A percentile compares a stretch with the other conserved stretches of the same genome.
These are phyloP conservation scores for Gallinago media DNA, from an alignment of 2,113 vertebrate species.

Conservation along the genomic window DNA sequence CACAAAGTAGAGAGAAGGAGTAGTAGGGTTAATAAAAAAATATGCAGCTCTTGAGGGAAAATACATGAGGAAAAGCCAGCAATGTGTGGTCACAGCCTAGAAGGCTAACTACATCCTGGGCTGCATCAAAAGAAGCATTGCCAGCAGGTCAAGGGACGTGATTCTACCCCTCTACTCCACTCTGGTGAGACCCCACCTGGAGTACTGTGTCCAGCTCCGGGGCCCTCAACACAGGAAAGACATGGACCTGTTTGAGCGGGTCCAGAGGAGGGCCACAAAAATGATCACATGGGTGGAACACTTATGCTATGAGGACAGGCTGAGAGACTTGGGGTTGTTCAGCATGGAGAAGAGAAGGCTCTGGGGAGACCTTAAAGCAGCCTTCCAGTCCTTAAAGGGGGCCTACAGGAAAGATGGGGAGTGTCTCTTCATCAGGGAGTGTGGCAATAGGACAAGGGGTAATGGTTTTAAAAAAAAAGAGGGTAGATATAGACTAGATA, in stretches of 20 bases:
- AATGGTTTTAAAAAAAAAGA: neutral
- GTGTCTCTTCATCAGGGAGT: neutral
- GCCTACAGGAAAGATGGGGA: neutral
- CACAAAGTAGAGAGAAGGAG: neutral
- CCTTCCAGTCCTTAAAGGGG: neutral
- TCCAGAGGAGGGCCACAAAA: neutral
- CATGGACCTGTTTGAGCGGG: rapidly evolving
- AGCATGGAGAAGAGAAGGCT: neutral
- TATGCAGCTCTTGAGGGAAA: neutral
- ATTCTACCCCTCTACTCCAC: rapidly evolving
- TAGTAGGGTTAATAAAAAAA: neutral
- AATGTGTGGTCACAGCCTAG: neutral
- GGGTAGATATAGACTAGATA: neutral
- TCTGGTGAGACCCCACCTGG: neutral
- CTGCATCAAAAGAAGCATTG: neutral
- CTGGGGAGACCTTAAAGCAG: neutral
- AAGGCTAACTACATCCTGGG: neutral
- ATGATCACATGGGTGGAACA: neutral
- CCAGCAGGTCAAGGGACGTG: neutral
- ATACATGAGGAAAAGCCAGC: neutral
- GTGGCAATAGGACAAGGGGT: neutral
- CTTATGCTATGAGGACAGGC: neutral
- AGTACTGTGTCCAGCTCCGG: neutral
- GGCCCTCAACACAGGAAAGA: neutral
- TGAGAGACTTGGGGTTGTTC: neutral